Conservation (phyloP, 53 echinoderm and acorn worm species). For the Holothuria leucospilota region DNA sequence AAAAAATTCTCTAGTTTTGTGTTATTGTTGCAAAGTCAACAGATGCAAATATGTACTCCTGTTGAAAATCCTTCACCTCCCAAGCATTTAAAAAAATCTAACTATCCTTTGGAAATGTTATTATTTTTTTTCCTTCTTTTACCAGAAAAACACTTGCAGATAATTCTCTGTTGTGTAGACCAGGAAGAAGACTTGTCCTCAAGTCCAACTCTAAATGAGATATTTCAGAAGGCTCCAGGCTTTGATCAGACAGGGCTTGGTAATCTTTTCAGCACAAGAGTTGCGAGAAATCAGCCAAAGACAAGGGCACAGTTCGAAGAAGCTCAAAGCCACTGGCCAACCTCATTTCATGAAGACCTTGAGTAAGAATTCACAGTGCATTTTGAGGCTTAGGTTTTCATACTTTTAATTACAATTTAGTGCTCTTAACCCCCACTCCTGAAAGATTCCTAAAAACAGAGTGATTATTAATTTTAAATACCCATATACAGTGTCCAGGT, state of each 20-base stretch:
- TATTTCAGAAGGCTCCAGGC: constrained; percentile 51
- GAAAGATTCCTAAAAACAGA: too few species aligned
- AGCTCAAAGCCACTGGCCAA: constrained; percentile 82
- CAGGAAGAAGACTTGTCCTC: constrained; percentile 22
- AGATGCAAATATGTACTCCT: too few species aligned
- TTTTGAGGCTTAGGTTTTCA: neutral
- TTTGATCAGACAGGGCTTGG: constrained; percentile 55
- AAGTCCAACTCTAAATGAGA: constrained; percentile 26
- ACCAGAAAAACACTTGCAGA: constrained; percentile 65
- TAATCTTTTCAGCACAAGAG: constrained; percentile 65
- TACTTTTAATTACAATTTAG: neutral
- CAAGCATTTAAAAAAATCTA: too few species aligned
- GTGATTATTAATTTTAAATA: too few species aligned
- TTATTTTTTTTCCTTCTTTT: neutral
- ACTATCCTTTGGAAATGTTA: neutral
- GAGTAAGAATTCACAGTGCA: constrained; percentile 62
- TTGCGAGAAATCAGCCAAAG: constrained; percentile 66
- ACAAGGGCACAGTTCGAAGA: constrained; percentile 86
- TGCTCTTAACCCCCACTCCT: too few species aligned
- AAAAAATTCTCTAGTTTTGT: too few species aligned
- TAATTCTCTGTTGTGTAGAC: constrained; percentile 70
- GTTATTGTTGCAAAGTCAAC: too few species aligned
- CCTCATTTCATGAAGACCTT: constrained; percentile 89
- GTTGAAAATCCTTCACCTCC: too few species aligned
- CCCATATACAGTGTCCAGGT: too few species aligned